phyloP scores from a whole-genome alignment of 2,113 vertebrate species.

The Vulpes vulpes region DNA sequence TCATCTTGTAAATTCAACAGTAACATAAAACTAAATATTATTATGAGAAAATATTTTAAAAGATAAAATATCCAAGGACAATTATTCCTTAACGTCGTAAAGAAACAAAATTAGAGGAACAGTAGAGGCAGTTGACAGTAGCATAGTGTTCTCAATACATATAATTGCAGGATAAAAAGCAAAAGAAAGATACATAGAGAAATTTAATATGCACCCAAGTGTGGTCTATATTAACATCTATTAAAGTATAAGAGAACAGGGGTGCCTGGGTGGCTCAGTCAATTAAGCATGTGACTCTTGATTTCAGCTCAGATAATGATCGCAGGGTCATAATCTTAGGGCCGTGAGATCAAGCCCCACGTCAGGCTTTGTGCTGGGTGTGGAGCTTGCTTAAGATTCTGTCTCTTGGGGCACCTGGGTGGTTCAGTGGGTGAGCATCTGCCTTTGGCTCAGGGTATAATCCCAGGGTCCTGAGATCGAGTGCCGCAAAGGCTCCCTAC shows the following conservation, averaged over 20 bases:
- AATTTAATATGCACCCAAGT: neutral
- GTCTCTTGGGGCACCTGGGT: neutral
- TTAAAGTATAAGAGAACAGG: neutral
- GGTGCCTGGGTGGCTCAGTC: neutral
- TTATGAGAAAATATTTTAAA: neutral
- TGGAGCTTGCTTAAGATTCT: neutral
- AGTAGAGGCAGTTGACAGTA: neutral
- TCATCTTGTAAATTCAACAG: neutral
- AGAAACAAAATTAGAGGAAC: neutral
- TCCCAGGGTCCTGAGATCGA: too few species aligned
- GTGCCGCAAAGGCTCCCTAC: too few species aligned
- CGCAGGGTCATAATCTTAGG: neutral
- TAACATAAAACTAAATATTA: neutral
- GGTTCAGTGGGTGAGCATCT: too few species aligned
- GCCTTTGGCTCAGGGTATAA: too few species aligned
- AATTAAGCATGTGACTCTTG: neutral
- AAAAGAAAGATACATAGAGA: conserved; percentile 6
- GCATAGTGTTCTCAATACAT: neutral
- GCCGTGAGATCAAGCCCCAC: neutral
- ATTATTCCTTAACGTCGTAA: neutral
- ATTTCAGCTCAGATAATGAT: neutral
- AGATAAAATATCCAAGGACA: neutral
- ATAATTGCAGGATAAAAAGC: neutral
- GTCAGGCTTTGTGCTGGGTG: neutral
- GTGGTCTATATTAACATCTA: neutral